These are phyloP conservation scores for Trypoxylon attenuatum DNA, from an alignment of 2,888 invertebrate genomes.

Conservation along the genomic window DNA sequence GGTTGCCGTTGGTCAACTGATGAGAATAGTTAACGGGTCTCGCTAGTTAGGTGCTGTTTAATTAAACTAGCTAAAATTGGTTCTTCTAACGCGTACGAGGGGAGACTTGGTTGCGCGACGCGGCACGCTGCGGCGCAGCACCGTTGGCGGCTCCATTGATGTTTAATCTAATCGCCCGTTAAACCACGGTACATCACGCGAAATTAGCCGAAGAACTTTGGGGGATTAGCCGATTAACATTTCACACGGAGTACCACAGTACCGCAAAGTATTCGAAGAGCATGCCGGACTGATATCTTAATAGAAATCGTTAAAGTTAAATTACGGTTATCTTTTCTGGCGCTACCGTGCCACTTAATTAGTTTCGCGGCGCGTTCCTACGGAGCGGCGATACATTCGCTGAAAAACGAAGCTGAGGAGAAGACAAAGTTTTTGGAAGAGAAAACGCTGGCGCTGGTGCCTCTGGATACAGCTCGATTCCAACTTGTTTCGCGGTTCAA, in stretches of 20 bases:
- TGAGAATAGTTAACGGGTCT: conserved; percentile 34
- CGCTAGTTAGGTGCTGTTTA: conserved; percentile 34
- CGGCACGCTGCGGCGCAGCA: no score
- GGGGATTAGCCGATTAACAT: background rate
- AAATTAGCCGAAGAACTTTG: background rate
- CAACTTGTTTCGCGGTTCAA: no score
- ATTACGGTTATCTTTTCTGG: conserved; percentile 8
- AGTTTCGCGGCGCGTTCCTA: conserved; percentile 12
- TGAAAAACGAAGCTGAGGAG: no score
- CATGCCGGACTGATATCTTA: background rate
- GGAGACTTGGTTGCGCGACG: no score
- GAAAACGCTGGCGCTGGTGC: no score
- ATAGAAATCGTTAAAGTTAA: conserved; percentile 10
- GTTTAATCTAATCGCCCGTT: conserved; percentile 29
- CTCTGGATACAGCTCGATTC: no score
- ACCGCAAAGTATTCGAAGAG: background rate
- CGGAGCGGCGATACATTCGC: no score
- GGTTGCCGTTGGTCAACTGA: conserved; percentile 28
- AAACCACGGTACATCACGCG: background rate
- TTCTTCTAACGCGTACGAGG: conserved; percentile 29
- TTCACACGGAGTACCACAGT: background rate
- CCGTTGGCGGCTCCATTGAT: background rate
- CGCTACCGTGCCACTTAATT: conserved; percentile 18
- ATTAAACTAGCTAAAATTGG: conserved; percentile 33
- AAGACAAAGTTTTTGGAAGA: no score